Evolutionary conservation across 2,113 vertebrate genomes (phyloP).

Genomic region (Pseudois nayaur): DNA sequence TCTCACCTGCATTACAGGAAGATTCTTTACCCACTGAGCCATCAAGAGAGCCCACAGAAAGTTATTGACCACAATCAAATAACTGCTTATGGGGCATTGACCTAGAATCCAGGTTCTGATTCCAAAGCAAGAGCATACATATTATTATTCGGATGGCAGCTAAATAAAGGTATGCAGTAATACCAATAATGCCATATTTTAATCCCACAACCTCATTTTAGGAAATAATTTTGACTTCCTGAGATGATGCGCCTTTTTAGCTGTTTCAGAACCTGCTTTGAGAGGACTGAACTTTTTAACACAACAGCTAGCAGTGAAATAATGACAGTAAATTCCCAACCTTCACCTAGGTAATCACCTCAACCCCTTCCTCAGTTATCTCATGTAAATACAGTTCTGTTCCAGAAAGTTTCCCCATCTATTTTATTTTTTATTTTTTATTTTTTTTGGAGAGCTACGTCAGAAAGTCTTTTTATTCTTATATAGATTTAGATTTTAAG

Average conservation of each 20-base stretch:
- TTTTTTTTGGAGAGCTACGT: not conserved
- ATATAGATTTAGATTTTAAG: not conserved
- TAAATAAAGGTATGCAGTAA: not conserved
- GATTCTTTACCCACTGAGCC: not conserved
- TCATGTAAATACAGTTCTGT: not conserved
- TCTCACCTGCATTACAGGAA: not conserved
- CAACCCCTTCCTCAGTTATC: not conserved
- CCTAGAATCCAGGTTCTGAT: constrained; percentile 22
- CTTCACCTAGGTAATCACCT: not conserved
- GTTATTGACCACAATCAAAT: not conserved
- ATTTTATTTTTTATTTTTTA: no score
- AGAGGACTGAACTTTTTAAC: not conserved
- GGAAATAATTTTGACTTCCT: not conserved
- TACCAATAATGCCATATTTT: not conserved
- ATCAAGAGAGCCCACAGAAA: not conserved
- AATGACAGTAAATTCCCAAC: not conserved
- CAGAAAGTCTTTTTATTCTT: not conserved
- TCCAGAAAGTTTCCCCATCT: not conserved
- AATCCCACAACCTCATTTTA: not conserved
- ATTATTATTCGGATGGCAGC: not conserved
- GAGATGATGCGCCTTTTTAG: not conserved
- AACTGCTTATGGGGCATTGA: not conserved
- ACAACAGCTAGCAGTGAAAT: not conserved
- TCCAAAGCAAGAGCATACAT: not conserved
- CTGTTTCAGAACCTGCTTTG: not conserved